Evolutionary conservation across 2,888 invertebrate genomes (phyloP), one percentile per base, ranked within the genome.

Genomic region (Apoda limacodes): DNA sequence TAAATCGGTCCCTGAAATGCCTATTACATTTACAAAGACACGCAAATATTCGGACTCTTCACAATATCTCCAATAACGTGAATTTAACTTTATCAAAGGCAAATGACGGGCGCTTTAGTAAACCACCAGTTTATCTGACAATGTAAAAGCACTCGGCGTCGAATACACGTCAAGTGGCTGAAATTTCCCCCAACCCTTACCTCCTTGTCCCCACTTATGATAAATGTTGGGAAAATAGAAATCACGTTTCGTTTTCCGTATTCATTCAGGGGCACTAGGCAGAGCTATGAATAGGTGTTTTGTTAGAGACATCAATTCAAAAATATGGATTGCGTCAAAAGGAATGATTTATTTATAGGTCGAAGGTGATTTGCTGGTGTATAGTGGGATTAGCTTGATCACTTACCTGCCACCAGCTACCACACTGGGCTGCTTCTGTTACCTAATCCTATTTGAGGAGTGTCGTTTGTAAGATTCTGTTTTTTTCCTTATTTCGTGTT

Each of bases 181-280:
- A 58, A 65, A 69, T 66, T 61, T 56, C 57, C 55, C 55, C 50
- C 55, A 40, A 40, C 45, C 28, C 34, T 29, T 30, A 32, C 30
- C 37, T 28, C 39, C 39, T 30, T 33, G 34, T 19, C 32, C 47
- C 39, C 48, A 43, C 48, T 53, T 61, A 65, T 67, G 62, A 67
- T 65, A 65, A 69, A 70, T 69, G 63, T 59, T 48, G 49, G 55
- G 52, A 58, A 67, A 66, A 68, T 68, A 67, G 60, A 65, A 66
- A 67, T 66, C 61, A 56, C 58, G 57, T 64, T 65, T 59, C 58
- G 51, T 58, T 66, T 62, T 43, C 51, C 51, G 49, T 50, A 54
- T 50, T 57, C 51, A 60, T 59, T 57, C 45, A 32, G 34, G 29
- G 43, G 42, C 43, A 37, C 45, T 40, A 43, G 34, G n/a, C n/a